Evolutionary conservation across 2,888 invertebrate species (phyloP), one percentile per base, ranked within the genome.

Genomic region (Selenia dentaria): DNA sequence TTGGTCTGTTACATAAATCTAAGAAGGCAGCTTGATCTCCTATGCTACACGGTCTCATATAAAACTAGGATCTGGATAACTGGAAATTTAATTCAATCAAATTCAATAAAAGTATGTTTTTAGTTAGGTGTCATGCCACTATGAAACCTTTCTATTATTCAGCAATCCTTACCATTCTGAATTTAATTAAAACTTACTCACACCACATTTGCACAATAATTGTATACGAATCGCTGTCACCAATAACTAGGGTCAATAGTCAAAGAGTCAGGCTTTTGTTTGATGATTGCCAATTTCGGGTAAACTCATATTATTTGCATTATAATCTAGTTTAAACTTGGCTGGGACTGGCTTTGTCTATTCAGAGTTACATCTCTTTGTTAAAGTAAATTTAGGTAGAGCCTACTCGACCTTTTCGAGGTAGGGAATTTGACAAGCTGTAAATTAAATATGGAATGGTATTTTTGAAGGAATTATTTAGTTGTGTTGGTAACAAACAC

Each of bases 251-350:
- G 22, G 22, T 22, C 22, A 22, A 22, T 6, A 18, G 18, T n/a
- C 16, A 22, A 6, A 22, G 22, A 22, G 6, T 22, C 8, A 22
- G 8, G 22, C 22, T 4, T 37, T 31, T 26, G 25, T 20, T 26
- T 34, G 33, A 46, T 48, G 36, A 43, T 37, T 40, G 26, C 26
- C 34, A 40, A 49, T 46, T 55, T 35, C n/a, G 49, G 35, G 26
- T 34, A 38, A 33, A 37, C 14, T 31, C 10, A 25, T n/a, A 26
- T 39, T 41, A 55, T 51, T 54, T 42, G 47, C 47, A 50, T 50
- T 47, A 45, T 41, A 48, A 49, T 54, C 14, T 35, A 31, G 41
- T 16, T 24, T 26, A 29, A 51, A 42, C 13, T 32, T 40, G 27
- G 49, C 25, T 35, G 4, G 16, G 18, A 18, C 12, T 34, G 34